phyloP scores from a whole-genome alignment of 2,888 invertebrate species.

The Chrysina gloriosa region DNA sequence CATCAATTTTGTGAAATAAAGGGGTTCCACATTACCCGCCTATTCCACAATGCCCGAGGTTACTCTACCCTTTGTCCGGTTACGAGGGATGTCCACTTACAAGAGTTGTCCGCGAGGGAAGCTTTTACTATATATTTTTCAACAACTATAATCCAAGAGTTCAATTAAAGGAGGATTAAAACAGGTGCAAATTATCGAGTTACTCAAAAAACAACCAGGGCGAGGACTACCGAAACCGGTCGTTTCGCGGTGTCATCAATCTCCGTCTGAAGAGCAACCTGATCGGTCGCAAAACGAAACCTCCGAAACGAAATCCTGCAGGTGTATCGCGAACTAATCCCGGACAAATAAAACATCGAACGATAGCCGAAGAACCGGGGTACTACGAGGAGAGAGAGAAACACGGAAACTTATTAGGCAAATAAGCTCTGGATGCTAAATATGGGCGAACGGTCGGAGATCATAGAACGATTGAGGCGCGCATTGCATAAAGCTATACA shows the following conservation, averaged over 20 bases:
- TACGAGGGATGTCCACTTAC: too few relatives aligned
- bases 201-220: conserved; percentile 1
- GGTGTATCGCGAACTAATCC: conserved; percentile 37
- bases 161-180: neutral
- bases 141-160: conserved; percentile 9
- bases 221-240: conserved; percentile 9
- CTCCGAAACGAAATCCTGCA: conserved; percentile 25
- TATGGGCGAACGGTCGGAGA: conserved; percentile 13
- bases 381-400: neutral
- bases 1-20: too few relatives aligned
- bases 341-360: conserved; percentile 20
- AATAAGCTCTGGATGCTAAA: conserved; percentile 34
- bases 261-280: neutral
- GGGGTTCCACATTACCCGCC: too few relatives aligned
- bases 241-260: neutral
- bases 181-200: conserved; percentile 1
- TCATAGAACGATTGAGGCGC: neutral
- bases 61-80: too few relatives aligned
- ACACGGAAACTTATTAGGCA: conserved; percentile 41
- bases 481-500: neutral
- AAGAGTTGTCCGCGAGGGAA: too few relatives aligned
- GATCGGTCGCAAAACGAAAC: too few relatives aligned
- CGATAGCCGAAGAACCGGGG: neutral
- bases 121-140: neutral
- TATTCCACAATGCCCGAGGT: too few relatives aligned